Percentiles rank a stretch among this genome's conserved stretches.
phyloP scores from a whole-genome alignment of 1,140 invertebrate genomes.

The Babylonia areolata region DNA sequence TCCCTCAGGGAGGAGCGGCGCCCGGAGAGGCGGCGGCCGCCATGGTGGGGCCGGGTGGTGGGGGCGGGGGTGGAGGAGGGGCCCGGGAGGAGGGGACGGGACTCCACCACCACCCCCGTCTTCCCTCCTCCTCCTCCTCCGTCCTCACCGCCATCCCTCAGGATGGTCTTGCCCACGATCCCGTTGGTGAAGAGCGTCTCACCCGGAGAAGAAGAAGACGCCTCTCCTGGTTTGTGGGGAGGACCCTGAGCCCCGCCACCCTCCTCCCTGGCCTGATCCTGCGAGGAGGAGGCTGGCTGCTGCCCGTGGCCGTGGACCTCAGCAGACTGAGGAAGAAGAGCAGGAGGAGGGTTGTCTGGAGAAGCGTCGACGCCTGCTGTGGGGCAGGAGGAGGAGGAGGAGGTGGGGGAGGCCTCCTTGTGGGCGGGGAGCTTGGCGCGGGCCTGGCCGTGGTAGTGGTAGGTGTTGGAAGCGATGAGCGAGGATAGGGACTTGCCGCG shows the following conservation, averaged over 20 bases:
- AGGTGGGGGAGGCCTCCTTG: background rate
- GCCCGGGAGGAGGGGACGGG: background rate
- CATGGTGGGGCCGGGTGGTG: background rate
- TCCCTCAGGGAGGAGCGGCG: background rate
- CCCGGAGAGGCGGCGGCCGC: background rate
- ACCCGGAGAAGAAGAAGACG: too few species aligned
- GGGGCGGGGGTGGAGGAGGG: background rate
- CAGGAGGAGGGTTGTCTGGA: too few species aligned
- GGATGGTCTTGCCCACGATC: slow-evolving; percentile 25
- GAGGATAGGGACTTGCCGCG: slow-evolving; percentile 5
- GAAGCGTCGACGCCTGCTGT: too few species aligned
- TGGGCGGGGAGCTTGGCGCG: background rate
- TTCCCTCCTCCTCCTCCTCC: background rate
- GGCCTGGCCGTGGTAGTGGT: background rate
- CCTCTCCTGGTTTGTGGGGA: too few species aligned
- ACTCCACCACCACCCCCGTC: background rate
- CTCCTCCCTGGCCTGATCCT: background rate
- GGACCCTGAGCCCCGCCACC: too few species aligned
- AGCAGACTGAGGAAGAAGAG: too few species aligned
- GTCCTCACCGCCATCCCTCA: background rate
- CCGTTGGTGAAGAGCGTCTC: slow-evolving; percentile 19
- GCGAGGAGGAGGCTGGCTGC: background rate
- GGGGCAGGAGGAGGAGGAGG: too few species aligned
- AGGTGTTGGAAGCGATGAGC: slow-evolving; percentile 7
- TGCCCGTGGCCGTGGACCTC: too few species aligned